phyloP scores from a whole-genome alignment of 2,888 invertebrate species.

The Cepaea hortensis region DNA sequence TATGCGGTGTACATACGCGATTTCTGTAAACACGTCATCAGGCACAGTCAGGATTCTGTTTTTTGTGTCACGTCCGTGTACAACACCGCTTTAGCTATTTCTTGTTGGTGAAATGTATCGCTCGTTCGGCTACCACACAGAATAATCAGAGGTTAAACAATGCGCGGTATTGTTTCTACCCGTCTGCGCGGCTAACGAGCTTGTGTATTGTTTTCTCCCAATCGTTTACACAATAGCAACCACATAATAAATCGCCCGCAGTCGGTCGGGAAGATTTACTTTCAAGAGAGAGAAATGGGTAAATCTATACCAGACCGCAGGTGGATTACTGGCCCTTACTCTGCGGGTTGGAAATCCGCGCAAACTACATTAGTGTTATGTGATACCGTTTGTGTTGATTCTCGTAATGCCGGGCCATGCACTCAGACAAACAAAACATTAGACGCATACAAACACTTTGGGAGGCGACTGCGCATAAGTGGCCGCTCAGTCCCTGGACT shows the following conservation, averaged over 20 bases:
- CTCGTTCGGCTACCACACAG: background rate
- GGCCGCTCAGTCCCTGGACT: background rate
- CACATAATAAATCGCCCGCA: slow-evolving; percentile 33
- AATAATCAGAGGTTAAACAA: slow-evolving; percentile 6
- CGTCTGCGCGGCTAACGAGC: background rate
- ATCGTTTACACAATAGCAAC: slow-evolving; percentile 12
- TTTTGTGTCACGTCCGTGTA: slow-evolving; percentile 8
- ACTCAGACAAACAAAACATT: slow-evolving; percentile 29
- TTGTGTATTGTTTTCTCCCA: background rate
- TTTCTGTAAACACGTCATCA: background rate
- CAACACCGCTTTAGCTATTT: background rate
- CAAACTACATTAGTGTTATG: slow-evolving; percentile 21
- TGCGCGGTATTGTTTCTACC: background rate
- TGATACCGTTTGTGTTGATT: slow-evolving; percentile 30
- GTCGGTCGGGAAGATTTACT: background rate
- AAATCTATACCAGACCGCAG: slow-evolving; percentile 30
- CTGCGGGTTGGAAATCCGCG: slow-evolving; percentile 11
- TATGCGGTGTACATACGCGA: background rate
- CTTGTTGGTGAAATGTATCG: slow-evolving; percentile 27
- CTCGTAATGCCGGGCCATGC: slow-evolving; percentile 20
- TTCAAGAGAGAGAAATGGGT: background rate
- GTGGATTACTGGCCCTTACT: slow-evolving; percentile 12
- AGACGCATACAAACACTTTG: slow-evolving; percentile 31
- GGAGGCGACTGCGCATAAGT: slow-evolving; percentile 12
- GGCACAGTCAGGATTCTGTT: no score